phyloP scores from a whole-genome alignment of 2,888 invertebrate genomes.

The Lasioglossum pauxillum region DNA sequence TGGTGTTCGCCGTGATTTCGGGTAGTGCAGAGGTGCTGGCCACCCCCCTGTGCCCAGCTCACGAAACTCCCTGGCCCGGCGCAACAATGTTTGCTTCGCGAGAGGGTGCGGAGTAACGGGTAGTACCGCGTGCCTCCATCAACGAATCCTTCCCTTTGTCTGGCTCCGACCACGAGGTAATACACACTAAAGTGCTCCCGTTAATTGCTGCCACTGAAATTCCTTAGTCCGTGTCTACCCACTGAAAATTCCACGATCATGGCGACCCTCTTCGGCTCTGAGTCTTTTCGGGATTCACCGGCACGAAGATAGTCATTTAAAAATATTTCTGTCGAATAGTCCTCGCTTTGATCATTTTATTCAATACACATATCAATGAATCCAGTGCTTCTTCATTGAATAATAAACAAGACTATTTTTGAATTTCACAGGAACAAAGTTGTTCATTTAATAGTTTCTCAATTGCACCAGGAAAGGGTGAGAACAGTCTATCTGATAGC shows the following conservation, averaged over 20 bases:
- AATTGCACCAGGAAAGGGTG: too few species aligned
- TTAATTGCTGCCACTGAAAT: constrained; percentile 70
- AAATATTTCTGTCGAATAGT: background rate
- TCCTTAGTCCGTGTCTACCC: constrained; percentile 47
- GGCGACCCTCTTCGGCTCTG: background rate
- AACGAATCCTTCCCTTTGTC: constrained; percentile 71
- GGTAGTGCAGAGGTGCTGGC: background rate
- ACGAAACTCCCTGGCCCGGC: constrained; percentile 42
- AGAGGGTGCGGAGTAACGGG: constrained; percentile 23
- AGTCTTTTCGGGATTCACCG: background rate
- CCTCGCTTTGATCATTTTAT: too few species aligned
- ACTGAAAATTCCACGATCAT: constrained; percentile 60
- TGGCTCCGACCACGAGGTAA: constrained; percentile 56
- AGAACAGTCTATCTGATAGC: too few species aligned
- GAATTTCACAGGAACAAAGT: too few species aligned
- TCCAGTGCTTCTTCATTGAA: too few species aligned
- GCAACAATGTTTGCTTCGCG: constrained; percentile 67
- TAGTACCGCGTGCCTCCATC: constrained; percentile 59
- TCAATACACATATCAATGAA: too few species aligned
- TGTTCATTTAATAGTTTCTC: too few species aligned
- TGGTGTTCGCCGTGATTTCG: constrained; percentile 43
- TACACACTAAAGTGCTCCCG: constrained; percentile 70
- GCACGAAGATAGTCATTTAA: background rate
- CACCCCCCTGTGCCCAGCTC: background rate
- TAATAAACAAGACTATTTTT: too few species aligned